Evolutionary conservation across 2,888 invertebrate species (phyloP).

Genomic region (Ophion ellenae): DNA sequence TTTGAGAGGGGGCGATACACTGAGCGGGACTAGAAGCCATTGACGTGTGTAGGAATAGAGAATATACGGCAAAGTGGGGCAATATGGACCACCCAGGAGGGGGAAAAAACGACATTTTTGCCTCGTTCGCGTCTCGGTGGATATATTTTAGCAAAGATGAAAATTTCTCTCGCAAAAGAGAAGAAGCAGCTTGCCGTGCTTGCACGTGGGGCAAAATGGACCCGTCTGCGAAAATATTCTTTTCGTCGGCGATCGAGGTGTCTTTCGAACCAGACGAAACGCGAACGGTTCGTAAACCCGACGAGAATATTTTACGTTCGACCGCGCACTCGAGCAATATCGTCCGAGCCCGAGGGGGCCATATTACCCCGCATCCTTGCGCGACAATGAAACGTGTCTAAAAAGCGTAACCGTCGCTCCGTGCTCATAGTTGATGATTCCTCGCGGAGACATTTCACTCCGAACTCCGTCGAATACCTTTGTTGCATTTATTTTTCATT

Average conservation of each 20-base stretch:
- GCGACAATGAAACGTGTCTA: slow-evolving; percentile 40
- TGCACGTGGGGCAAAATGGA: not conserved
- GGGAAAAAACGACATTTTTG: too few relatives aligned
- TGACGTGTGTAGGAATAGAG: not conserved
- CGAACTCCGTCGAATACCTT: not conserved
- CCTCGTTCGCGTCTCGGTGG: too few relatives aligned
- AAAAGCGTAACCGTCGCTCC: slow-evolving; percentile 26
- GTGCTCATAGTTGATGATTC: slow-evolving; percentile 14
- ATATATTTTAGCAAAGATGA: too few relatives aligned
- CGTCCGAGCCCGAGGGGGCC: slow-evolving; percentile 2
- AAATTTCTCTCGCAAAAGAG: too few relatives aligned
- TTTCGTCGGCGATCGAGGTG: too few relatives aligned
- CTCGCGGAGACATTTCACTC: not conserved
- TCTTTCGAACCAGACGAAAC: not conserved
- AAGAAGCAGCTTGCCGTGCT: not conserved
- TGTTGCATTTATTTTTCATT: not conserved
- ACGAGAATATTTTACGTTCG: not conserved
- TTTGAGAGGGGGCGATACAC: not conserved
- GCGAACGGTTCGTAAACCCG: not conserved
- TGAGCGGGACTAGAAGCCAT: not conserved
- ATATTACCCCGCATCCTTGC: slow-evolving; percentile 29
- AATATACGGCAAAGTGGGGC: not conserved
- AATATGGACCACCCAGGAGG: not conserved
- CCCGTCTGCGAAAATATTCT: not conserved
- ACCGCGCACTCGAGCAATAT: not conserved